A percentile compares a stretch with the other conserved stretches of the same genome.
Conservation (phyloP, 53 echinoderm and acorn worm species). For the Stichopus horrens region DNA sequence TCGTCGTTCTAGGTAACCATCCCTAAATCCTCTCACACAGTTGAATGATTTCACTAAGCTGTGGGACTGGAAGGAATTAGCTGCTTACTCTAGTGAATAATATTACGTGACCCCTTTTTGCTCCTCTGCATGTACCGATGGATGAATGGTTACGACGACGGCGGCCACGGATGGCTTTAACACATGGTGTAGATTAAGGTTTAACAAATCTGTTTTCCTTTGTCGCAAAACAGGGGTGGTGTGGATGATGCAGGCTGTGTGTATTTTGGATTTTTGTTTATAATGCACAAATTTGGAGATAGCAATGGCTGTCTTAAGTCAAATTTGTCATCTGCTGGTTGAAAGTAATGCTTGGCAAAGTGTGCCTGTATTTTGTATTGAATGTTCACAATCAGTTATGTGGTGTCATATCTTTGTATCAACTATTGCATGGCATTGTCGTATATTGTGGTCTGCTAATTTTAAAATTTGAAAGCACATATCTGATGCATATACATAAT, state of each 20-base stretch:
- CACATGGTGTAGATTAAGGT: slow-evolving; percentile 35
- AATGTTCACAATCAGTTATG: no score
- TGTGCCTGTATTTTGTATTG: no score
- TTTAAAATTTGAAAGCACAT: no score
- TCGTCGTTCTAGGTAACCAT: background rate
- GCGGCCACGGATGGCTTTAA: background rate
- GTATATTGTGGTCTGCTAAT: no score
- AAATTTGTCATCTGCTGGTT: no score
- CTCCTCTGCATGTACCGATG: background rate
- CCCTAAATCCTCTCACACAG: slow-evolving; percentile 3
- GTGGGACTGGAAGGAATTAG: slow-evolving; percentile 13
- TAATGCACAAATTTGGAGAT: no score
- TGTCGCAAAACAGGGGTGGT: background rate
- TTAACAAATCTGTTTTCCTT: slow-evolving; percentile 12
- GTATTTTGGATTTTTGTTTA: no score
- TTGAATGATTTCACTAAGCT: slow-evolving; percentile 1
- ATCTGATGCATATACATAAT: no score
- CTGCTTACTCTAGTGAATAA: background rate
- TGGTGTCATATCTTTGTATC: no score
- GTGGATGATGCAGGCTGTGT: background rate
- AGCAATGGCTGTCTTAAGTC: no score
- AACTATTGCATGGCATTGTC: no score
- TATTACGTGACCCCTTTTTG: background rate
- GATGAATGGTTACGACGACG: background rate
- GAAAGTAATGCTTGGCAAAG: no score